phyloP scores from a whole-genome alignment of 2,113 vertebrate genomes.

The Oncorhynchus kisutch region DNA sequence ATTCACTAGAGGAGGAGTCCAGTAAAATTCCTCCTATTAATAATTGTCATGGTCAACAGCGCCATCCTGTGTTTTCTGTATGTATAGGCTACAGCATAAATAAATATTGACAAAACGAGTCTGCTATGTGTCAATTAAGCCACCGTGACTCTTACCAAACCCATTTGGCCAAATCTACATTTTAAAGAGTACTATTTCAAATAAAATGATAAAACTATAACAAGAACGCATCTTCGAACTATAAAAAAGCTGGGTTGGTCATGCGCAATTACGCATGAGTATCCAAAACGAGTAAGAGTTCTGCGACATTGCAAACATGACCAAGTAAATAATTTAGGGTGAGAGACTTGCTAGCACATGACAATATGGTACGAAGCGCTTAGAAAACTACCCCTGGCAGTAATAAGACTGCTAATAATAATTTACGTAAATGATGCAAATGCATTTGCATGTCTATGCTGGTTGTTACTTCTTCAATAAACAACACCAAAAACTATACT shows the following conservation, averaged over 20 bases:
- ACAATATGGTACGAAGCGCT: background rate
- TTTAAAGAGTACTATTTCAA: background rate
- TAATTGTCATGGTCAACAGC: slow-evolving; percentile 18
- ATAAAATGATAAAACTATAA: background rate
- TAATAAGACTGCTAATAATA: too few relatives aligned
- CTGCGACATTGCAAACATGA: too few relatives aligned
- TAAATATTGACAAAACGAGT: background rate
- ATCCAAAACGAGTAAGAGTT: background rate
- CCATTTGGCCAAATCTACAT: background rate
- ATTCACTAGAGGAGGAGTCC: background rate
- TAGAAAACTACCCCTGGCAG: too few relatives aligned
- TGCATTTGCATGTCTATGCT: too few relatives aligned
- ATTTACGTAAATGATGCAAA: too few relatives aligned
- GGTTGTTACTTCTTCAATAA: too few relatives aligned
- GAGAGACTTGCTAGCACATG: background rate
- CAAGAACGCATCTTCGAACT: background rate
- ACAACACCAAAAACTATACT: too few relatives aligned
- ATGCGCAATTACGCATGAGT: slow-evolving; percentile 1
- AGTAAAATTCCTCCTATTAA: background rate
- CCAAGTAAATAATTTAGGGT: too few relatives aligned
- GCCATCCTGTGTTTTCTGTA: slow-evolving; percentile 7
- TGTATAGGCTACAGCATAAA: background rate
- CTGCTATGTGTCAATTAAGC: background rate
- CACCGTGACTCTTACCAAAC: background rate
- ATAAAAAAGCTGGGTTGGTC: background rate